Percentiles rank a stretch among this genome's conserved stretches.
Evolutionary conservation across 1,140 invertebrate species (phyloP).

Genomic region (Paraescarpia echinospica): DNA sequence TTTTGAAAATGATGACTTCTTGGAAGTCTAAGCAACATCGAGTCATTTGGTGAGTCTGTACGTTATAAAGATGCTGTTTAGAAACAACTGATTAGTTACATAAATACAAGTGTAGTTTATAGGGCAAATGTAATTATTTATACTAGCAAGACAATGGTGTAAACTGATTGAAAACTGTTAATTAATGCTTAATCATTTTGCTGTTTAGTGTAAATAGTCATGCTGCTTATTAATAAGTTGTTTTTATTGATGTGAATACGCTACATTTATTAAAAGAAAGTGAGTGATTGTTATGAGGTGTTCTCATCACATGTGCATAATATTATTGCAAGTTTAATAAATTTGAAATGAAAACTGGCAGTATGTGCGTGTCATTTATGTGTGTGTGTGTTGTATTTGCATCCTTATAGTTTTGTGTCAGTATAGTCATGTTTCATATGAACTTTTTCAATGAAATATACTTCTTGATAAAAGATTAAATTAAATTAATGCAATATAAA

Average conservation of each 20-base stretch:
- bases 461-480: too few relatives aligned
- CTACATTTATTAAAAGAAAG: not conserved
- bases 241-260: not conserved
- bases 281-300: not conserved
- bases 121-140: not conserved
- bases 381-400: too few relatives aligned
- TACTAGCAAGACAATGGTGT: not conserved
- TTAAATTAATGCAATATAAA: too few relatives aligned
- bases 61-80: not conserved
- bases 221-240: not conserved
- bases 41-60: not conserved
- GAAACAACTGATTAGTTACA: not conserved
- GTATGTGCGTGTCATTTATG: not conserved
- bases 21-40: too few relatives aligned
- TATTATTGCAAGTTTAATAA: slow-evolving; percentile 1
- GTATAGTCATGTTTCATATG: too few relatives aligned
- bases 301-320: not conserved
- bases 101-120: not conserved
- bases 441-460: too few relatives aligned
- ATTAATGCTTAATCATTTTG: not conserved
- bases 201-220: not conserved
- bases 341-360: slow-evolving; percentile 7
- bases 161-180: not conserved
- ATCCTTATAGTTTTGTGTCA: too few relatives aligned
- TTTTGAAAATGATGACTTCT: not conserved